Conservation (phyloP, 2,888 invertebrate genomes). For the Nipponacmea schrenckii region DNA sequence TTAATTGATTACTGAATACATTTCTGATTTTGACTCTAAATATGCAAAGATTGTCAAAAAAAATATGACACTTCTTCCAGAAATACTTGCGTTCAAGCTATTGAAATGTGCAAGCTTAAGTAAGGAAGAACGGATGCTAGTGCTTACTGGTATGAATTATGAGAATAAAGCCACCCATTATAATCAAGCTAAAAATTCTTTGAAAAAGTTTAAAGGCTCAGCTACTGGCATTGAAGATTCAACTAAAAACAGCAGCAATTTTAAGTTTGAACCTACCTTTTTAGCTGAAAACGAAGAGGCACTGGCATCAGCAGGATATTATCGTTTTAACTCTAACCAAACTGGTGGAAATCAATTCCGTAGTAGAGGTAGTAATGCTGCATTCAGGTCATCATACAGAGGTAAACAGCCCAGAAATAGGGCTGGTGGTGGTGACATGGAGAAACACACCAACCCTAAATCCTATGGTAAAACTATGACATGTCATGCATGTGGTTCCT, state of each 20-base stretch:
- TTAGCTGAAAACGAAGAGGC: not conserved
- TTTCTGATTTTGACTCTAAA: too few relatives aligned
- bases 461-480: not conserved
- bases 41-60: too few relatives aligned
- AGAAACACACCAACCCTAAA: not conserved
- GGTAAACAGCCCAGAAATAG: not conserved
- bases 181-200: too few relatives aligned
- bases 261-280: not conserved
- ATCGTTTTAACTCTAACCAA: not conserved
- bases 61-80: too few relatives aligned
- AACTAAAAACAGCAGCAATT: not conserved
- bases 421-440: not conserved
- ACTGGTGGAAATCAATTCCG: not conserved
- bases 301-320: not conserved
- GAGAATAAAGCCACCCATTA: too few relatives aligned
- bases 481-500: not conserved
- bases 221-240: too few relatives aligned
- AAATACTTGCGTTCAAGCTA: too few relatives aligned
- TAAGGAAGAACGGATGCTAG: too few relatives aligned
- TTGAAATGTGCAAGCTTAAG: too few relatives aligned
- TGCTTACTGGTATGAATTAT: too few relatives aligned
- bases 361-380: not conserved
- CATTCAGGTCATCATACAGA: not conserved
- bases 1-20: too few relatives aligned
- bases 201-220: too few relatives aligned